A percentile compares a stretch with the other conserved stretches of the same genome.
These are phyloP conservation scores for Aphelenchoides avenae DNA, from an alignment of 1,140 invertebrate genomes.

Conservation along the genomic window DNA sequence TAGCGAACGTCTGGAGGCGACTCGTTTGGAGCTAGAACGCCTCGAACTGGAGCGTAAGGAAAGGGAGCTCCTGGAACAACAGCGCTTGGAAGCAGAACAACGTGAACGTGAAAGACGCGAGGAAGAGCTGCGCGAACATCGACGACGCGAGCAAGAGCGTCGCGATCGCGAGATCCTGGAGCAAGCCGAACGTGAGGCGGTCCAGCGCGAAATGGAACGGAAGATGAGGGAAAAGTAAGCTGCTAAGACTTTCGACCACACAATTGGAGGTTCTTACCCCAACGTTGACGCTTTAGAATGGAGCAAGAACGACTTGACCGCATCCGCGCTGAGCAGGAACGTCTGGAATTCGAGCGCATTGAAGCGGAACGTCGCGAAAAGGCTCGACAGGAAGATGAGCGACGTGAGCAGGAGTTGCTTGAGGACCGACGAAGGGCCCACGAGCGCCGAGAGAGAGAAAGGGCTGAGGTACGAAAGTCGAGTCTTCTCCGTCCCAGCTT, in stretches of 20 bases:
- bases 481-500: no score
- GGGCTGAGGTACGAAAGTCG: conserved; percentile 45
- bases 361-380: conserved; percentile 44
- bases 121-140: conserved; percentile 39
- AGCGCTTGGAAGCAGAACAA: conserved; percentile 37
- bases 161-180: conserved; percentile 46
- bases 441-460: conserved; percentile 44
- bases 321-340: conserved; percentile 50
- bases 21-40: conserved; percentile 38
- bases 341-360: conserved; percentile 35
- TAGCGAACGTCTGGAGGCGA: no score
- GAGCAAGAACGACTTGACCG: conserved; percentile 53
- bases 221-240: conserved; percentile 15
- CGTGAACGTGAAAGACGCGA: conserved; percentile 45
- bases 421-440: conserved; percentile 21
- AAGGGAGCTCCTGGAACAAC: conserved; percentile 40
- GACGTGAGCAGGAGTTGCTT: conserved; percentile 35
- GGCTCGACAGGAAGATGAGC: conserved; percentile 47
- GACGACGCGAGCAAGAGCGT: conserved; percentile 49
- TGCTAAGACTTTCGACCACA: conserved; percentile 1
- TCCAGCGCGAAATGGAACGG: conserved; percentile 44
- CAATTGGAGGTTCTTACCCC: not conserved
- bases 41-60: conserved; percentile 47
- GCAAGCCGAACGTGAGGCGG: conserved; percentile 49
- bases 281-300: conserved; percentile 32